Base-by-base conservation (phyloP, 2,888 invertebrate genomes). In the Ceraclea dissimilis region DNA sequence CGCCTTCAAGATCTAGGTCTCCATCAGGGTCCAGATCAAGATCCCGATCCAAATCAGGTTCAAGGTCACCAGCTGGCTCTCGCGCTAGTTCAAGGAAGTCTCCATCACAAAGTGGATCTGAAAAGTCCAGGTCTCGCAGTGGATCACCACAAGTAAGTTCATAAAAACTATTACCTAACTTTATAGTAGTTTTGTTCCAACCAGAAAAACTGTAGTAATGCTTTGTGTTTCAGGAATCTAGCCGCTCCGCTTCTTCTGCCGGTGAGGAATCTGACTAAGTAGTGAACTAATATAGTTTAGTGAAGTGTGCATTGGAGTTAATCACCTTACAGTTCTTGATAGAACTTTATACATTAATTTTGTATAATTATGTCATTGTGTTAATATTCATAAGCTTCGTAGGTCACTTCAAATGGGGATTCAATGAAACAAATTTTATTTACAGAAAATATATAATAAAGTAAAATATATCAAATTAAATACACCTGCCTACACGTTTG, bases 71-170 rank as follows among this genome's bases (percentile, higher is more conserved):
- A 43, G 70, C 71, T 1, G 64, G 66, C 5, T 71, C 72, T 1
- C 66, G 66, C 1, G 74, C 76, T 1, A 69, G 74, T 63, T 71
- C 70, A 0, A 69, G 65, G 13, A 70, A 67, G n/a, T 72, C 72
- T 2, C 65, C 67, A 0, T 73, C 73, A 1, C 70, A 67, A 0
- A 72, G 72, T 48, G 74, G 69, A 6, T 72, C 73, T 1, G 72
- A 68, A 1, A 67, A 70, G 26, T 75, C 55, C 63, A 74, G 73
- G 0, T 76, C 76, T 0, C 66, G 63, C 0, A 76, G 75, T 63
- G 75, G 74, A 0, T 75, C 75, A 13, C 69, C 68, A 67, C 70
- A 70, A 70, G 76, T 68, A 58, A 39, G 16, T 39, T 39, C 8
- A n/a, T 39, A 31, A n/a, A 6, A 31, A 31, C 31, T 31, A 31